These are phyloP conservation scores for Phenganax marumi DNA, from an alignment of 92 coral and sea anemone genomes.

Conservation along the genomic window DNA sequence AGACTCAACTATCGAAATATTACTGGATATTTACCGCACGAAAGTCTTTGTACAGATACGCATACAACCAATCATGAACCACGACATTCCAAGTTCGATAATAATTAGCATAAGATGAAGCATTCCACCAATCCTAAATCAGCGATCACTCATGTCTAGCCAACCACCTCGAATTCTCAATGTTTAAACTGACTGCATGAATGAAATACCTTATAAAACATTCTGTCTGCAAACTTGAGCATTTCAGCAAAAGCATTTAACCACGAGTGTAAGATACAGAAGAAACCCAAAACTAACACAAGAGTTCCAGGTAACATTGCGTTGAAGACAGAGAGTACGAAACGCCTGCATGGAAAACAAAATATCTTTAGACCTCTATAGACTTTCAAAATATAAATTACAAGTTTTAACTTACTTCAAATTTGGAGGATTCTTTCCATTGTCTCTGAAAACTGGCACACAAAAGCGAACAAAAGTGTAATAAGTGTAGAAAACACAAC, in stretches of 20 bases:
- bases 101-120: slow-evolving; percentile 82
- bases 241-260: slow-evolving; percentile 97
- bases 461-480: slow-evolving; percentile 91
- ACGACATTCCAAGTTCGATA: slow-evolving; percentile 97
- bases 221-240: slow-evolving; percentile 95
- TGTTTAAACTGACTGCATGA: background rate
- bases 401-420: slow-evolving; percentile 68
- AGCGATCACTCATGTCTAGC: background rate
- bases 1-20: background rate
- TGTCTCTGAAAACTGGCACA: slow-evolving; percentile 89
- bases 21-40: slow-evolving; percentile 41
- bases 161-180: background rate
- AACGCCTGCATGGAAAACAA: slow-evolving; percentile 55
- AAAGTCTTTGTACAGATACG: slow-evolving; percentile 79
- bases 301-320: slow-evolving; percentile 96
- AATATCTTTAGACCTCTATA: background rate
- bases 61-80: slow-evolving; percentile 94
- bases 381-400: background rate
- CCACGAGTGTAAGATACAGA: slow-evolving; percentile 96
- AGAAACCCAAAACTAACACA: slow-evolving; percentile 94
- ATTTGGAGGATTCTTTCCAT: slow-evolving; percentile 87
- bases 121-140: slow-evolving; percentile 97
- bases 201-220: slow-evolving; percentile 84
- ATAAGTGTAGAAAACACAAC: slow-evolving; percentile 87
- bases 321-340: slow-evolving; percentile 80